These are phyloP conservation scores for Rhadina sibilatrix DNA, from an alignment of 2,113 vertebrate genomes.

Conservation along the genomic window DNA sequence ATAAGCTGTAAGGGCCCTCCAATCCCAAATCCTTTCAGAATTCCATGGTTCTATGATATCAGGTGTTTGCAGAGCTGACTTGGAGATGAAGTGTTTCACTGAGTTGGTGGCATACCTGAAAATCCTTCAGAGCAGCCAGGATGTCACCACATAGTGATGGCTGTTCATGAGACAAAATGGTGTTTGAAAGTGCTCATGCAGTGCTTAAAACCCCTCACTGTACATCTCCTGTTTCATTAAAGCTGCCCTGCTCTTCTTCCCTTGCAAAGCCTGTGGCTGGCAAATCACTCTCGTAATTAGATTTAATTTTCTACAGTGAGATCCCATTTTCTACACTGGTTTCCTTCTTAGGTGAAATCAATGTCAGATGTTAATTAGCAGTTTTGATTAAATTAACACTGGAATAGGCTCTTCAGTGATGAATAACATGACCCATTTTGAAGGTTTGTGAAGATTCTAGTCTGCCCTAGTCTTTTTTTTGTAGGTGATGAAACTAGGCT, in stretches of 20 bases:
- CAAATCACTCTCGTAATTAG: constrained; percentile 11
- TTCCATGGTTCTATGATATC: rapidly evolving
- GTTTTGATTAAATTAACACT: constrained; percentile 68
- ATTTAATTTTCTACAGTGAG: constrained; percentile 7
- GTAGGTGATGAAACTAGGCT: constrained; percentile 66
- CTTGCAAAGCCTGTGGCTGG: neutral
- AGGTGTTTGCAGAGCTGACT: neutral
- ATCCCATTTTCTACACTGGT: constrained; percentile 42
- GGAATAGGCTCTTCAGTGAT: constrained; percentile 51
- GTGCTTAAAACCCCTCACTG: neutral
- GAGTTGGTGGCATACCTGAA: neutral
- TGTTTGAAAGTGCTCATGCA: neutral
- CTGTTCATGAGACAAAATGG: neutral
- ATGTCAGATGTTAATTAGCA: constrained; percentile 71
- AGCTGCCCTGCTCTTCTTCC: neutral
- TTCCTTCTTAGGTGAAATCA: constrained; percentile 60
- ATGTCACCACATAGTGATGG: neutral
- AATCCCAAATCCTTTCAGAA: neutral
- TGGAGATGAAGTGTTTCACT: neutral
- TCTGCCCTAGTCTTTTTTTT: constrained; percentile 33
- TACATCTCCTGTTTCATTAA: neutral
- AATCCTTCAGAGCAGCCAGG: neutral
- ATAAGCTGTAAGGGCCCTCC: neutral
- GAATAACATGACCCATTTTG: constrained; percentile 73
- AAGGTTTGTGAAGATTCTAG: constrained; percentile 43